These are phyloP conservation scores for Drosophila paucipuncta DNA, from an alignment of 2,888 invertebrate species.

Conservation along the genomic window DNA sequence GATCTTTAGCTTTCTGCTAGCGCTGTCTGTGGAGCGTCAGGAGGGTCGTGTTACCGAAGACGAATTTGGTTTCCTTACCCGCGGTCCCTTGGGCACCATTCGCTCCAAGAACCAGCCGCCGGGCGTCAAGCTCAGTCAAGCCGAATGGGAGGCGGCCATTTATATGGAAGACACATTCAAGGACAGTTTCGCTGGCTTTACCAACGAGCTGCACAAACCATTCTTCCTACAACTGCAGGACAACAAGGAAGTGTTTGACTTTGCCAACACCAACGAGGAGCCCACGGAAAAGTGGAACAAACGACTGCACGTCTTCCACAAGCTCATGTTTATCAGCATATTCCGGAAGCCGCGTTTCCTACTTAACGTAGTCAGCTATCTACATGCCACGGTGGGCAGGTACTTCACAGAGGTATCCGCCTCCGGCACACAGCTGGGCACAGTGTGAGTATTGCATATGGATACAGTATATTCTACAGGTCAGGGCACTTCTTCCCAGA, in stretches of 20 bases:
- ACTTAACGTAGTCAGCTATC: conserved; percentile 92
- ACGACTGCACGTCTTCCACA: conserved; percentile 90
- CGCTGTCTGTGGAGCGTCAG: conserved; percentile 89
- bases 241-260: conserved; percentile 87
- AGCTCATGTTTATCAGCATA: conserved; percentile 91
- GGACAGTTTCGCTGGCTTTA: conserved; percentile 86
- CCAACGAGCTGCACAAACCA: conserved; percentile 86
- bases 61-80: conserved; percentile 92
- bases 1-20: conserved; percentile 94
- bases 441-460: conserved; percentile 73
- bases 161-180: conserved; percentile 88
- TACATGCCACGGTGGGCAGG: conserved; percentile 90
- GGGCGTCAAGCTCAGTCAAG: conserved; percentile 86
- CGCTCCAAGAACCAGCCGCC: conserved; percentile 87
- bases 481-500: not conserved
- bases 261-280: conserved; percentile 82
- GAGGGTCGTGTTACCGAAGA: conserved; percentile 87
- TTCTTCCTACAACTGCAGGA: conserved; percentile 88
- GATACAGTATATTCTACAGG: not conserved
- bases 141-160: conserved; percentile 89
- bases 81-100: conserved; percentile 89
- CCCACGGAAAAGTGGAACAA: conserved; percentile 88
- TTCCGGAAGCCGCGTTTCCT: conserved; percentile 93
- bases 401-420: conserved; percentile 94
- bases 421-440: conserved; percentile 85